Evolutionary conservation across 2,113 vertebrate species (phyloP).

Genomic region (Hyaena hyaena): DNA sequence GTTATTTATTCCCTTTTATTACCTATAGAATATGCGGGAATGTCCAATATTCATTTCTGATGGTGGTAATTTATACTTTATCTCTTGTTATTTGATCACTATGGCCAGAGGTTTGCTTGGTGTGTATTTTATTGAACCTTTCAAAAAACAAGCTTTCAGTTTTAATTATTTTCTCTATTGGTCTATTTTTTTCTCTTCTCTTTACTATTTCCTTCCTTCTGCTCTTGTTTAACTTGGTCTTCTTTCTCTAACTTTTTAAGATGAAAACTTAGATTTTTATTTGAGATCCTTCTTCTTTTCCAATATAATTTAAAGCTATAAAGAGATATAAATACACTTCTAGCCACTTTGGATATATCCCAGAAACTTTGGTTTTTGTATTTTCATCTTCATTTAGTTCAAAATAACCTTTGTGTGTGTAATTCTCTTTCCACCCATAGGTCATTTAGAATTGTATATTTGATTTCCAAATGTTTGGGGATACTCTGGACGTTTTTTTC

Average conservation of each 20-base stretch:
- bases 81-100: slow-evolving; percentile 18
- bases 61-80: not conserved
- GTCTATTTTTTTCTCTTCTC: not conserved
- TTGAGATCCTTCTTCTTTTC: not conserved
- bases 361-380: not conserved
- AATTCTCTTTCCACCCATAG: not conserved
- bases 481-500: not conserved
- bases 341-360: not conserved
- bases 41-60: not conserved
- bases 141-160: not conserved
- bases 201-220: not conserved
- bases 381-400: not conserved
- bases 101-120: not conserved
- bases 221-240: not conserved
- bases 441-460: not conserved
- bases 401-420: not conserved
- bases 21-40: not conserved
- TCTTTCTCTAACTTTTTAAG: not conserved
- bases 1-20: not conserved
- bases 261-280: not conserved
- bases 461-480: not conserved
- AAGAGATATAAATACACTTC: not conserved
- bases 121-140: not conserved
- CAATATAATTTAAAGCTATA: not conserved
- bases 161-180: not conserved